Percentiles rank a stretch among this genome's conserved stretches.
These are phyloP conservation scores for Caranx melampygus DNA, from an alignment of 2,113 vertebrate genomes.

Conservation along the genomic window DNA sequence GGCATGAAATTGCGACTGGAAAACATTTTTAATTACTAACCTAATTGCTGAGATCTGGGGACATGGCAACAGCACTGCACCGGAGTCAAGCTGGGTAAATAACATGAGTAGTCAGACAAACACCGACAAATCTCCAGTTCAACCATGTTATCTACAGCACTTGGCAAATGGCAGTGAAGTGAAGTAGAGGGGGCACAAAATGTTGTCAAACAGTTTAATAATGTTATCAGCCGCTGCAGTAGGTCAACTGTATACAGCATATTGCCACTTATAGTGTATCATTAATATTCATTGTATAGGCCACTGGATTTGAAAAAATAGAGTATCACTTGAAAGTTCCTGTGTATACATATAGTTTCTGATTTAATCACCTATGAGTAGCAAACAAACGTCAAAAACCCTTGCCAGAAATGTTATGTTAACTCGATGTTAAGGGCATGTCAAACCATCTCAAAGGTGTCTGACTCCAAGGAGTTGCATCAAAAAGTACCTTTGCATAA, in stretches of 20 bases:
- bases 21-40: slow-evolving; percentile 10
- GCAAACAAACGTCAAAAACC: too few relatives aligned
- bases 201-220: background rate
- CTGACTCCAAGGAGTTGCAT: background rate
- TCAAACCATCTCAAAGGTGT: too few relatives aligned
- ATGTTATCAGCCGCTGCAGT: background rate
- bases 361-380: too few relatives aligned
- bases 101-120: background rate
- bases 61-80: background rate
- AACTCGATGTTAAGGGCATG: too few relatives aligned
- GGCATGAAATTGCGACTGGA: slow-evolving; percentile 8
- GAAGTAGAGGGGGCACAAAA: background rate
- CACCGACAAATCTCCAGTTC: background rate
- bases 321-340: too few relatives aligned
- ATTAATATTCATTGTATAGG: too few relatives aligned
- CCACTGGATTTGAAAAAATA: too few relatives aligned
- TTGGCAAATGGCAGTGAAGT: background rate
- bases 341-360: too few relatives aligned
- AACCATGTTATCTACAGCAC: background rate
- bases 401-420: too few relatives aligned
- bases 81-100: background rate
- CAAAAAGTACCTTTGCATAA: background rate
- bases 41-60: slow-evolving; percentile 22
- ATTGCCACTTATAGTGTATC: too few relatives aligned
- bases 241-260: background rate